A percentile compares a stretch with the other conserved stretches of the same genome.
phyloP scores from a whole-genome alignment of 2,888 invertebrate species.

The Lithophane ornitopus region DNA sequence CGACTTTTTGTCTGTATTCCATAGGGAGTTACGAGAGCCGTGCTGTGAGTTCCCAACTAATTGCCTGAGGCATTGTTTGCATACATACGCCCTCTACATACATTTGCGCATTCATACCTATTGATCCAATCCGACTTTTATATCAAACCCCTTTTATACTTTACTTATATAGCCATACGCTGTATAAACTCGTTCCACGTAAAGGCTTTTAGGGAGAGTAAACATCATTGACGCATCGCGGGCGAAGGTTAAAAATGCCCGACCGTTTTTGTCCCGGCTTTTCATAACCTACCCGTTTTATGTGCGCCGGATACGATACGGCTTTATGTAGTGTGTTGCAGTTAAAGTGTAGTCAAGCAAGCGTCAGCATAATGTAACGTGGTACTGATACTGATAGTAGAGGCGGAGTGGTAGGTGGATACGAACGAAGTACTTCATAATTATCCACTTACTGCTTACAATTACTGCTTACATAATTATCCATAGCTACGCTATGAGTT shows the following conservation, averaged over 20 bases:
- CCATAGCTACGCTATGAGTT: background rate
- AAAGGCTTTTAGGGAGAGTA: constrained; percentile 86
- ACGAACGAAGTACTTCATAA: background rate
- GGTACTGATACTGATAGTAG: constrained; percentile 13
- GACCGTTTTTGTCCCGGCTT: constrained; percentile 79
- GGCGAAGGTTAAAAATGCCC: constrained; percentile 80
- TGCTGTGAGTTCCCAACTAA: constrained; percentile 62
- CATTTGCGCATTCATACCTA: constrained; percentile 65
- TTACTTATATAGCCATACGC: constrained; percentile 55
- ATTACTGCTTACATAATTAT: background rate
- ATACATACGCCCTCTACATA: constrained; percentile 43
- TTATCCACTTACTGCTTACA: too few species aligned
- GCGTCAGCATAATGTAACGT: constrained; percentile 23
- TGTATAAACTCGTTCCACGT: constrained; percentile 72
- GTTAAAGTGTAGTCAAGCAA: constrained; percentile 55
- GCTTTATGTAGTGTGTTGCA: constrained; percentile 55
- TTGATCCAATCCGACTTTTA: constrained; percentile 74
- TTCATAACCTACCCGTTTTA: constrained; percentile 72
- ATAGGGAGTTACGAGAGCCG: constrained; percentile 37
- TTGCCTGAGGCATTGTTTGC: constrained; percentile 61
- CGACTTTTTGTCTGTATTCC: constrained; percentile 52
- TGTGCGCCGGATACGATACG: constrained; percentile 56
- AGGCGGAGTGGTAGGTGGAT: background rate
- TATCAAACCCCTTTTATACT: constrained; percentile 73
- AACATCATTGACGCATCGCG: constrained; percentile 86